Evolutionary conservation across 2,113 vertebrate species (phyloP).

Genomic region (Hystrix brachyura): DNA sequence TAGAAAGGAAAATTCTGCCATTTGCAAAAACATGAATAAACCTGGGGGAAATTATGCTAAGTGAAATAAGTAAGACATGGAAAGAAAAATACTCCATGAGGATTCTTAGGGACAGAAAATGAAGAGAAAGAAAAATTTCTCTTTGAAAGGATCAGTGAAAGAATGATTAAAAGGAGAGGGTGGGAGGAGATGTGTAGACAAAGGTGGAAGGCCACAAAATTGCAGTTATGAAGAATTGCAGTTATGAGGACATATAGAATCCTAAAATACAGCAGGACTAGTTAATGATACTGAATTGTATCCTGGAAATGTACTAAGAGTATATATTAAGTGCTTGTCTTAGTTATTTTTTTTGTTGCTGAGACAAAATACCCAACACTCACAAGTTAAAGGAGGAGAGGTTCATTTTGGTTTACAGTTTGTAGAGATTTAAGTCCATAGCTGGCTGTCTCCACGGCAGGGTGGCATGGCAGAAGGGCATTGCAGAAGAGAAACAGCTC

Average conservation of each 20-base stretch:
- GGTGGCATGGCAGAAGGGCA: not conserved
- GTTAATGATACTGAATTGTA: not conserved
- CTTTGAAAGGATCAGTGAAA: not conserved
- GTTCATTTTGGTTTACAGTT: not conserved
- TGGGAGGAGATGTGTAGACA: not conserved
- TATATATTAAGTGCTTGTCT: not conserved
- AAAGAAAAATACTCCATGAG: not conserved
- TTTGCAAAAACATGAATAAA: not conserved
- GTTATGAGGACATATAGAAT: not conserved
- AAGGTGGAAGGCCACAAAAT: not conserved
- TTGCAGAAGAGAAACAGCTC: not conserved
- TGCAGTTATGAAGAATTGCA: not conserved
- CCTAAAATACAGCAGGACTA: not conserved
- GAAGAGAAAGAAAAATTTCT: not conserved
- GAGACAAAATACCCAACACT: not conserved
- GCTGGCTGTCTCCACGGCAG: not conserved
- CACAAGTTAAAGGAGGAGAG: not conserved
- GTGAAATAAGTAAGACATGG: not conserved
- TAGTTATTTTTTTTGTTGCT: not conserved
- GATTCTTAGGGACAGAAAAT: not conserved
- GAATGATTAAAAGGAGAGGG: not conserved
- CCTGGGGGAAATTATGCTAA: not conserved
- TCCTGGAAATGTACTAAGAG: not conserved
- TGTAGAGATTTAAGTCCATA: not conserved
- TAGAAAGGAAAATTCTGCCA: not conserved